Percentiles rank a stretch among this genome's conserved stretches.
Conservation (phyloP, 2,113 vertebrate species). For the Dipodomys merriami region DNA sequence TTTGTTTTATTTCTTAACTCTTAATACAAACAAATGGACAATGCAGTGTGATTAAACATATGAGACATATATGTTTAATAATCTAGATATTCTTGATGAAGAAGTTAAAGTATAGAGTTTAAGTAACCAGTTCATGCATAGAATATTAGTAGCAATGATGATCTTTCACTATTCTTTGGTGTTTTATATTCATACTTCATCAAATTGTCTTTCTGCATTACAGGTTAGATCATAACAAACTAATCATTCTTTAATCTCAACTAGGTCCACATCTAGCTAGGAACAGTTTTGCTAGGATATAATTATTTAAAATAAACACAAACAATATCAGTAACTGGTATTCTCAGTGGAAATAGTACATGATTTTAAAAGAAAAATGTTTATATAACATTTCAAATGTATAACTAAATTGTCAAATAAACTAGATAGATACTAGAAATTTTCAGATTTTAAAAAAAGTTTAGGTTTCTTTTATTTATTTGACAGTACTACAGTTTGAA, state of each 20-base stretch:
- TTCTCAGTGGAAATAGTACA: background rate
- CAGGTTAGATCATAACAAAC: background rate
- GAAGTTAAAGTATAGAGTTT: background rate
- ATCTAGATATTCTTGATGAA: too few species aligned
- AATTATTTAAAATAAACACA: conserved; percentile 53
- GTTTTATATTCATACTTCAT: background rate
- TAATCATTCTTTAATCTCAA: background rate
- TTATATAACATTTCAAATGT: background rate
- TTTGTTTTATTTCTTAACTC: background rate
- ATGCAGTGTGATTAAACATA: background rate
- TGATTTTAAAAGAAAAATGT: background rate
- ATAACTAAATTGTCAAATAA: conserved; percentile 15
- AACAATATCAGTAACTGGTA: background rate
- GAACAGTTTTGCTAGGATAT: background rate
- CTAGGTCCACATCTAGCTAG: background rate
- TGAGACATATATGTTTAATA: background rate
- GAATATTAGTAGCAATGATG: background rate
- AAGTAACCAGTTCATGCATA: background rate
- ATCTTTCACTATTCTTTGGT: background rate
- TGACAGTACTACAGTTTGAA: too few species aligned
- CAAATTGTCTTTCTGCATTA: background rate
- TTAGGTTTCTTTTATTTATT: too few species aligned
- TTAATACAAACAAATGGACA: background rate
- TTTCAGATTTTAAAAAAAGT: background rate
- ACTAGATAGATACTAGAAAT: background rate